Conservation (phyloP, 2,113 vertebrate genomes). For the Phycodurus eques region DNA sequence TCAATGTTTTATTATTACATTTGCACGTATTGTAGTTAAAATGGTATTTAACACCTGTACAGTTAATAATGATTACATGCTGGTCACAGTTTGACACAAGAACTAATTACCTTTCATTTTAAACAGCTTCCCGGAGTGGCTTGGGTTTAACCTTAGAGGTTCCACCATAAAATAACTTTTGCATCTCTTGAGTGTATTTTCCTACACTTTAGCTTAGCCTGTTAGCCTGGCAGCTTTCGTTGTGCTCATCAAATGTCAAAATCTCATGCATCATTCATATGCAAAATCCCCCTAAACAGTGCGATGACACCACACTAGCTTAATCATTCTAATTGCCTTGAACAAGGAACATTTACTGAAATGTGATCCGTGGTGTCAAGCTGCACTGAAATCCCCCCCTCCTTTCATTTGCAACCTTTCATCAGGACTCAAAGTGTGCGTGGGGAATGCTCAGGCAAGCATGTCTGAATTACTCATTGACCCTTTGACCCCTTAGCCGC, state of each 20-base stretch:
- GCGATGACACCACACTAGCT: conserved; percentile 40
- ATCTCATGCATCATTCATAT: conserved; percentile 42
- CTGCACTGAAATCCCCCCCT: conserved; percentile 53
- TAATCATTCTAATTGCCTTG: conserved; percentile 71
- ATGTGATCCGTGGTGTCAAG: conserved; percentile 63
- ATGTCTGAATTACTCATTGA: conserved; percentile 80
- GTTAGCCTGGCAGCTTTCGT: neutral
- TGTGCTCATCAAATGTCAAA: conserved; percentile 17
- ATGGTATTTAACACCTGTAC: neutral
- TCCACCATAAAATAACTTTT: neutral
- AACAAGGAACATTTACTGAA: conserved; percentile 71
- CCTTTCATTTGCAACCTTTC: conserved; percentile 61
- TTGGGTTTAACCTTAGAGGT: neutral
- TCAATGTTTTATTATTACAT: too few species aligned
- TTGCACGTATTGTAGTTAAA: too few species aligned
- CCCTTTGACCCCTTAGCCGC: conserved; percentile 72
- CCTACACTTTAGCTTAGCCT: neutral
- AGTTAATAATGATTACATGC: neutral
- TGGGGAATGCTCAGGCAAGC: conserved; percentile 75
- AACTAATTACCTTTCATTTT: neutral
- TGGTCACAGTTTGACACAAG: neutral
- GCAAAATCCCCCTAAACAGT: conserved; percentile 36
- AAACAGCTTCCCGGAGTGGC: neutral
- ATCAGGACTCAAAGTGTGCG: conserved; percentile 66
- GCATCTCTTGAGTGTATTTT: neutral